phyloP scores from a whole-genome alignment of 2,797 vertebrate genomes.

The Xenentodon cancila region DNA sequence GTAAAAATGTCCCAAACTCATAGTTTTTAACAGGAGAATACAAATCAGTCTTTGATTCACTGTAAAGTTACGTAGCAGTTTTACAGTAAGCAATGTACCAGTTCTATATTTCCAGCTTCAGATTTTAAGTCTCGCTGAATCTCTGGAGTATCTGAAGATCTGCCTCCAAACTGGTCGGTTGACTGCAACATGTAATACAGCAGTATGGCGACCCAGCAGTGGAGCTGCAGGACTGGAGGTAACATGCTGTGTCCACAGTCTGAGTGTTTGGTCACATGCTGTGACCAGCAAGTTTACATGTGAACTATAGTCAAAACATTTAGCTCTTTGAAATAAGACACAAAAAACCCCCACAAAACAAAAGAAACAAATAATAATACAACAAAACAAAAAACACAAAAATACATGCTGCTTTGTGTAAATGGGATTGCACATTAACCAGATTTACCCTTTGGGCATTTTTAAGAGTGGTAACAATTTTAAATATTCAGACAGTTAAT shows the following conservation, averaged over 20 bases:
- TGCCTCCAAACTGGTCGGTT: constrained; percentile 54
- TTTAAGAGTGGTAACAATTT: too few relatives aligned
- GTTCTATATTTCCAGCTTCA: background rate
- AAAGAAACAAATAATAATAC: background rate
- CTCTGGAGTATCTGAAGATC: constrained; percentile 74
- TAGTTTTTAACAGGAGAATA: constrained; percentile 54
- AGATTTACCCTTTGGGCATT: constrained; percentile 1
- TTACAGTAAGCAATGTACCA: too few relatives aligned
- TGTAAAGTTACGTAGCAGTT: too few relatives aligned
- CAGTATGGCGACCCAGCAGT: constrained; percentile 59
- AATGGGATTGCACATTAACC: background rate
- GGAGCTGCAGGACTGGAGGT: constrained; percentile 42
- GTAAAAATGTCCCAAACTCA: constrained; percentile 77
- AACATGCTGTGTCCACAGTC: constrained; percentile 64
- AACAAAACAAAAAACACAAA: background rate
- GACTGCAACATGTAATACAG: constrained; percentile 57
- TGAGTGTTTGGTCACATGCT: constrained; percentile 45
- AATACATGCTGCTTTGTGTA: background rate
- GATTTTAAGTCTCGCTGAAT: constrained; percentile 54
- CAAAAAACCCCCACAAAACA: background rate
- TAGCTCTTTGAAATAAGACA: constrained; percentile 50
- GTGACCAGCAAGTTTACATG: constrained; percentile 61
- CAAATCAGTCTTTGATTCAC: background rate
- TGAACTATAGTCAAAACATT: constrained; percentile 69
- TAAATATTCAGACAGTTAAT: constrained; percentile 62